Base-by-base conservation (phyloP, 1,140 invertebrate species). In the Ladona fulva region DNA sequence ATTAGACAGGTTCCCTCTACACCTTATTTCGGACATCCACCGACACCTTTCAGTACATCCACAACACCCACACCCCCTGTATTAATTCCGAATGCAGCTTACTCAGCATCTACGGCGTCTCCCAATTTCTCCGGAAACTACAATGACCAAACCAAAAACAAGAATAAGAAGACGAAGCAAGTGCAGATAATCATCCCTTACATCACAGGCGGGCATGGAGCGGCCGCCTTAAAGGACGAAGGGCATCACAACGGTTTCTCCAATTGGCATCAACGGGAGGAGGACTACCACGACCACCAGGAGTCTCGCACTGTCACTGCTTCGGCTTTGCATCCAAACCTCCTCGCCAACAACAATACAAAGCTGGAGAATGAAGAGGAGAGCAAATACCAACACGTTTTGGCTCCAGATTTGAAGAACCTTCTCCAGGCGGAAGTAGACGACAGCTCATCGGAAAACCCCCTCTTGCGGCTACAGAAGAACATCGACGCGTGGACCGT, bases 401-500 rank as follows among this genome's bases (percentile, higher is more conserved):
- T 86, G 10, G 82, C 83, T 73, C 78, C 83, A 66, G 85, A 85
- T 80, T 78, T 84, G 12, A 80, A 82, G 75, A 83, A 82, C 37
- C 78, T 83, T 76, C 82, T 83, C 0, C 82, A 82, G 42, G 82
- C 81, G 7, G 84, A 83, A 78, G 81, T 83, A 25, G 83, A 84
- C 14, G 14, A 16, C 24, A 24, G 25, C 22, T 25, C 42, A 12
- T 19, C 74, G 14, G 22, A 74, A 14, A 77, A 75, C 44, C 42
- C 88, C 87, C 78, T 87, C 88, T 59, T 88, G 89, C 0, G 90
- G 81, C 83, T 94, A 75, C 92, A 94, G 82, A 92, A 93, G 81
- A 93, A 93, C 80, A 94, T 94, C 59, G 93, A 94, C 81, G 91
- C 92, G 44, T 94, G 93, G 93, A 94, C 92, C 0, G 91, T 92